Conservation (phyloP, 2,888 invertebrate genomes). For the Coronaproctus castanopsis region DNA sequence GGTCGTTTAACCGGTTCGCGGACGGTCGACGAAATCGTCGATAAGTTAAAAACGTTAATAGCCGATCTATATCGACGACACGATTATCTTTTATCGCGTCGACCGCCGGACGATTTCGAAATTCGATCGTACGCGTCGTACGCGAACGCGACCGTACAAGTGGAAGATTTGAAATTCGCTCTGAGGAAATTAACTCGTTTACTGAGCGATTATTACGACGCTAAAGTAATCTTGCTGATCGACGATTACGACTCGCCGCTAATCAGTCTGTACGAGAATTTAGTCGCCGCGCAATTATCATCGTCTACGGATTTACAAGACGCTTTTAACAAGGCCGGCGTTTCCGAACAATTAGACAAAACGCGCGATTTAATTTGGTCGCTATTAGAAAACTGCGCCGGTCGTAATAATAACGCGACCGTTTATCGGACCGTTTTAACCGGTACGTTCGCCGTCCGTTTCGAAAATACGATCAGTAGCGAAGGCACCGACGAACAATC, state of each 20-base stretch:
- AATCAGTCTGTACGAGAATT: background rate
- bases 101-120: background rate
- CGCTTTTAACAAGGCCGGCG: background rate
- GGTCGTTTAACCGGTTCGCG: background rate
- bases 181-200: background rate
- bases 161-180: background rate
- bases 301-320: background rate
- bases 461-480: background rate
- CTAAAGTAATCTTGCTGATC: background rate
- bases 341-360: background rate
- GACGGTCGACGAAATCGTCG: background rate
- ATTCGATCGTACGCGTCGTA: no score
- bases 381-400: background rate
- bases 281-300: background rate
- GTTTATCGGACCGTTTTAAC: background rate
- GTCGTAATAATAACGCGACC: background rate
- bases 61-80: background rate
- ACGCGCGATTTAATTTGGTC: background rate
- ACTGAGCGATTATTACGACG: background rate
- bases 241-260: background rate
- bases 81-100: background rate
- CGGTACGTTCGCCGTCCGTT: background rate
- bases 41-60: background rate
- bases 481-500: background rate
- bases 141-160: background rate